Percentiles rank a stretch among this genome's conserved stretches.
These are phyloP conservation scores for Temnothorax nylanderi DNA, from an alignment of 1,140 invertebrate species.

Conservation along the genomic window DNA sequence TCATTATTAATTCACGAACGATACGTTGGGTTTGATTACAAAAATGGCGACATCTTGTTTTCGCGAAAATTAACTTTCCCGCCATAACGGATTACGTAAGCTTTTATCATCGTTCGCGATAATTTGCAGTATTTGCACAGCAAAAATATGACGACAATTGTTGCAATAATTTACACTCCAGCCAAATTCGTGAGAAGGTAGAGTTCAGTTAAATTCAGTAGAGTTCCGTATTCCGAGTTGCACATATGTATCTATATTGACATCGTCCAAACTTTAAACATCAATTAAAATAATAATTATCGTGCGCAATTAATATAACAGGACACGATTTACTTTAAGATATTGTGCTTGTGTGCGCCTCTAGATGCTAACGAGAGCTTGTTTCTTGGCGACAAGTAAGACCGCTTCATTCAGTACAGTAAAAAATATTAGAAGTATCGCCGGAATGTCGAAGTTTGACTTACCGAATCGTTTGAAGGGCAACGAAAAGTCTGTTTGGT, in stretches of 20 bases:
- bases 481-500: slow-evolving; percentile 87
- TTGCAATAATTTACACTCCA: too few species aligned
- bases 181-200: neutral
- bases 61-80: slow-evolving; percentile 35
- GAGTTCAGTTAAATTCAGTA: neutral
- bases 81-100: slow-evolving; percentile 36
- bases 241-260: neutral
- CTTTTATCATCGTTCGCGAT: neutral
- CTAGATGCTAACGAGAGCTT: slow-evolving; percentile 70
- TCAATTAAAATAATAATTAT: neutral
- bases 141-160: too few species aligned
- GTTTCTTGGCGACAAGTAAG: slow-evolving; percentile 50
- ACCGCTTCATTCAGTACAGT: slow-evolving; percentile 26
- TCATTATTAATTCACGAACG: too few species aligned
- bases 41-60: neutral
- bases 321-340: too few species aligned
- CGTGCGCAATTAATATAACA: neutral
- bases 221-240: neutral
- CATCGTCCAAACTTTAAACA: neutral
- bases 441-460: slow-evolving; percentile 83
- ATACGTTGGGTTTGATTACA: neutral
- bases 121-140: neutral
- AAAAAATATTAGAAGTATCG: slow-evolving; percentile 61
- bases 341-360: neutral
- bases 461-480: slow-evolving; percentile 84